A percentile compares a stretch with the other conserved stretches of the same genome.
These are phyloP conservation scores for Sinhomidia bicolor DNA, from an alignment of 2,888 invertebrate genomes.

Conservation along the genomic window DNA sequence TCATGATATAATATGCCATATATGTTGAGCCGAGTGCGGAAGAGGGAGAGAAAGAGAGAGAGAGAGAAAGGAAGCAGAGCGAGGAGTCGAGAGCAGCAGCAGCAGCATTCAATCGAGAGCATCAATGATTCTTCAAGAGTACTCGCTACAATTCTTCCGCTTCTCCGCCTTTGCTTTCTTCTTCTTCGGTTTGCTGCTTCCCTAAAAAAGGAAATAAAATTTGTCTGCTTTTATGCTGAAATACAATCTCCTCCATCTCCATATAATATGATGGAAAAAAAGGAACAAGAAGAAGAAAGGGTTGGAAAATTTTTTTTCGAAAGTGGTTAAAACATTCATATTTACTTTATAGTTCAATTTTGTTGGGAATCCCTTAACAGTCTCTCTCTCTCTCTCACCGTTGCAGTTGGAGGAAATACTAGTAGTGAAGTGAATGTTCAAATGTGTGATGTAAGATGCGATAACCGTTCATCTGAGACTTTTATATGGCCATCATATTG, in stretches of 20 bases:
- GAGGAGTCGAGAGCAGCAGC: no score
- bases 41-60: neutral
- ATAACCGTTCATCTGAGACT: constrained; percentile 68
- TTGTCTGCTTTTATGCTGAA: constrained; percentile 10
- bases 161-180: constrained; percentile 41
- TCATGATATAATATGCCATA: constrained; percentile 12
- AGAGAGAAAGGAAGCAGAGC: neutral
- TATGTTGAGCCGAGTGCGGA: neutral
- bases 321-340: constrained; percentile 65
- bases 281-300: neutral
- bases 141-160: constrained; percentile 49
- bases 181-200: constrained; percentile 24
- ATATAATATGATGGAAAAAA: constrained; percentile 28
- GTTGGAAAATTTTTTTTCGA: neutral
- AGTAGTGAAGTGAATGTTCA: neutral
- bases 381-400: no score
- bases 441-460: constrained; percentile 21
- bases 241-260: constrained; percentile 55
- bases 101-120: neutral
- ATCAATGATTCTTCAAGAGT: constrained; percentile 63
- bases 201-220: constrained; percentile 1
- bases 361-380: constrained; percentile 2
- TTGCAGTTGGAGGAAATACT: neutral
- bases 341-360: constrained; percentile 67
- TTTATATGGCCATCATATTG: constrained; percentile 27